Evolutionary conservation across 1,140 invertebrate genomes (phyloP).

Genomic region (Drosophila tsacasi): DNA sequence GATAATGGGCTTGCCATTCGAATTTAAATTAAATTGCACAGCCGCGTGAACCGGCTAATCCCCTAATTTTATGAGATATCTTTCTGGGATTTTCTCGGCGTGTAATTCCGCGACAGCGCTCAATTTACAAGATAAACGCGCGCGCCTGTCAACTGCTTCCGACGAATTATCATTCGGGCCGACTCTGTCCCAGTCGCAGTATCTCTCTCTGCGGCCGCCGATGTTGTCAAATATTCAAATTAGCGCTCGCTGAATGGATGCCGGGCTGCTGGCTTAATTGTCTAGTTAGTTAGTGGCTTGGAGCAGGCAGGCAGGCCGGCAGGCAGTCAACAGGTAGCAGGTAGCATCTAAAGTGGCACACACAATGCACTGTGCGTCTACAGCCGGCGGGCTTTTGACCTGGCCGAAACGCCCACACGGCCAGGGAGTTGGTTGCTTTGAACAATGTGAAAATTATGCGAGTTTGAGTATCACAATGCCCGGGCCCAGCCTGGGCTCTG

Average conservation of each 20-base stretch:
- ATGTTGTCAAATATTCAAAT: conserved; percentile 77
- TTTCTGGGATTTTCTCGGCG: conserved; percentile 39
- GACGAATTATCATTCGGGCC: conserved; percentile 74
- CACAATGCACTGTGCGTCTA: conserved; percentile 40
- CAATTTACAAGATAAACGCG: conserved; percentile 81
- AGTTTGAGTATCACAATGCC: conserved; percentile 34
- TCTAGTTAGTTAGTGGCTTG: conserved; percentile 62
- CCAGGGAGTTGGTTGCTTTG: conserved; percentile 26
- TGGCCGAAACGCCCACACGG: conserved; percentile 59
- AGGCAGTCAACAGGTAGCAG: conserved; percentile 27
- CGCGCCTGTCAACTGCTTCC: conserved; percentile 76
- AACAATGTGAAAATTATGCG: conserved; percentile 77
- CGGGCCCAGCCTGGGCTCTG: conserved; percentile 4
- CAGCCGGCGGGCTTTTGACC: conserved; percentile 67
- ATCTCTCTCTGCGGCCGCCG: conserved; percentile 28
- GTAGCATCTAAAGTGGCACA: conserved; percentile 34
- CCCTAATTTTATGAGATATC: not conserved
- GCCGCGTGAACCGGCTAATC: conserved; percentile 7
- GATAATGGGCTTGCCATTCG: conserved; percentile 24
- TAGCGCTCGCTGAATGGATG: conserved; percentile 63
- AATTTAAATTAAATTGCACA: conserved; percentile 11
- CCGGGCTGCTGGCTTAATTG: conserved; percentile 62
- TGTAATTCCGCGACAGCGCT: conserved; percentile 46
- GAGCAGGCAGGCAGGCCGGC: conserved; percentile 14
- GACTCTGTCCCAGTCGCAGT: conserved; percentile 6